A percentile compares a stretch with the other conserved stretches of the same genome.
These are phyloP conservation scores for Agonopterix alstromeriana DNA, from an alignment of 2,888 invertebrate genomes.

Conservation along the genomic window DNA sequence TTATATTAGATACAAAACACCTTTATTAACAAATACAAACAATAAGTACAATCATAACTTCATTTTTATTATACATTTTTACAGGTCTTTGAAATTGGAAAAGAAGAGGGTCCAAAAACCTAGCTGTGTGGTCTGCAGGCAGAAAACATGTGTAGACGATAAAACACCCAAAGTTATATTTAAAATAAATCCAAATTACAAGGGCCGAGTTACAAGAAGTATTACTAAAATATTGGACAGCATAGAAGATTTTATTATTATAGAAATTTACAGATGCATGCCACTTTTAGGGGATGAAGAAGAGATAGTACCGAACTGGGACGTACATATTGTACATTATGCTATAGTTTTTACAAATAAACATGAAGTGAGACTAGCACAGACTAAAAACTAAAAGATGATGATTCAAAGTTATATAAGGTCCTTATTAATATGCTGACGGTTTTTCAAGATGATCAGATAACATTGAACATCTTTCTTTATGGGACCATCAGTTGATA, in stretches of 20 bases:
- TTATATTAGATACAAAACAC: slow-evolving; percentile 16
- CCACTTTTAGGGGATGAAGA: slow-evolving; percentile 54
- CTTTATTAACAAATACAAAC: slow-evolving; percentile 48
- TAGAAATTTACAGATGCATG: slow-evolving; percentile 59
- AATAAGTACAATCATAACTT: slow-evolving; percentile 53
- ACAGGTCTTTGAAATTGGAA: slow-evolving; percentile 31
- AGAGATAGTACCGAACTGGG: slow-evolving; percentile 46
- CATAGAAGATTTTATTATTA: slow-evolving; percentile 33
- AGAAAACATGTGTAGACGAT: slow-evolving; percentile 20
- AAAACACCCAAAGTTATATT: slow-evolving; percentile 18
- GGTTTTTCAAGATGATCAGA: too few species aligned
- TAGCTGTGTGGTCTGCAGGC: slow-evolving; percentile 23
- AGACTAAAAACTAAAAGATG: neutral
- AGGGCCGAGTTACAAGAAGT: slow-evolving; percentile 35
- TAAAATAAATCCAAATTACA: slow-evolving; percentile 14
- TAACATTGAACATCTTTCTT: too few species aligned
- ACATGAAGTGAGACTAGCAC: slow-evolving; percentile 4
- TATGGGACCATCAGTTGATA: too few species aligned
- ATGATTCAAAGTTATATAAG: neutral
- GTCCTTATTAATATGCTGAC: too few species aligned
- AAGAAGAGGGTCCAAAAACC: slow-evolving; percentile 14
- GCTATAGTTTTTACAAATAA: slow-evolving; percentile 34
- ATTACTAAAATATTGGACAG: slow-evolving; percentile 24
- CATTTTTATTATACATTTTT: slow-evolving; percentile 21
- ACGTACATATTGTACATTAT: slow-evolving; percentile 49